A percentile compares a stretch with the other conserved stretches of the same genome.
Conservation (phyloP, 2,797 vertebrate genomes). For the Micrastur ruficollis region DNA sequence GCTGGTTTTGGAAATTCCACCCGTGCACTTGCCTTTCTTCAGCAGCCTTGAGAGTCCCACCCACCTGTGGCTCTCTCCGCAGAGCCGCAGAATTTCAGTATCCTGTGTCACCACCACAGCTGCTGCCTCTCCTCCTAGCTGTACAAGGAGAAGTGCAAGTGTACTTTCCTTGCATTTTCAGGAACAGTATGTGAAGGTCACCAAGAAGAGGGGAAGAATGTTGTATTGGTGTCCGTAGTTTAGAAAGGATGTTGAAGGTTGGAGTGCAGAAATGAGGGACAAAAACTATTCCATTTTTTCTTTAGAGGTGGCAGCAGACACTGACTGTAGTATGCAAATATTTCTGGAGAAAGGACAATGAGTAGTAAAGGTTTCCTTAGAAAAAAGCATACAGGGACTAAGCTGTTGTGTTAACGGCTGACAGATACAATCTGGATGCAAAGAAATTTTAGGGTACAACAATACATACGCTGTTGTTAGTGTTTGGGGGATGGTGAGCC, state of each 20-base stretch:
- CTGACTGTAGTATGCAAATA: neutral
- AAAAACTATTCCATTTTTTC: neutral
- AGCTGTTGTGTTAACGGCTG: neutral
- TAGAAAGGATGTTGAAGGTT: neutral
- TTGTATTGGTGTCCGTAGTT: neutral
- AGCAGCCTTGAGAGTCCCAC: neutral
- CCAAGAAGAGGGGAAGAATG: neutral
- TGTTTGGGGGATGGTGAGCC: neutral
- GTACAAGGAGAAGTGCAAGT: neutral
- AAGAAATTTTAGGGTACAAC: neutral
- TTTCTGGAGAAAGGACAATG: neutral
- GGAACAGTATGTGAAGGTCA: neutral
- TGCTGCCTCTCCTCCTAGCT: neutral
- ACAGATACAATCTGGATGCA: neutral
- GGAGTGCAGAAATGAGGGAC: neutral
- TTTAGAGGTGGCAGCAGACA: neutral
- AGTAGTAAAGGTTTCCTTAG: neutral
- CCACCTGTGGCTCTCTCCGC: neutral
- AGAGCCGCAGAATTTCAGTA: neutral
- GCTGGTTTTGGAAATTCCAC: neutral
- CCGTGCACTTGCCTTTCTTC: rapidly evolving
- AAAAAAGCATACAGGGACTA: neutral
- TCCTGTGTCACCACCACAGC: neutral
- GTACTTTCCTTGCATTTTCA: neutral
- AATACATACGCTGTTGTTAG: rapidly evolving